Evolutionary conservation across 2,113 vertebrate genomes (phyloP).

Genomic region (Xenopus borealis): DNA sequence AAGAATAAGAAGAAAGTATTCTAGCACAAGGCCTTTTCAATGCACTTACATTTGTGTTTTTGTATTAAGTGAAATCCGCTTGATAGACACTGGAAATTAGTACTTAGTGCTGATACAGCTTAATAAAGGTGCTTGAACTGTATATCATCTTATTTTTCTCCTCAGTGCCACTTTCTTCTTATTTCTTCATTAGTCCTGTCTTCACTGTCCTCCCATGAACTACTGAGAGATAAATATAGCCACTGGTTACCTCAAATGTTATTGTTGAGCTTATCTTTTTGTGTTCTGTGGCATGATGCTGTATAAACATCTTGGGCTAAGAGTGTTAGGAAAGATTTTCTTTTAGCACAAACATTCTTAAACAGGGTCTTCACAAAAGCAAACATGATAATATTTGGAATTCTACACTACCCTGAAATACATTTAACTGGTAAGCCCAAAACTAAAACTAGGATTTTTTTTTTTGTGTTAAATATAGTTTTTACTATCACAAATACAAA

Average conservation of each 20-base stretch:
- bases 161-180: conserved; percentile 77
- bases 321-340: conserved; percentile 13
- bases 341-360: conserved; percentile 18
- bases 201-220: conserved; percentile 82
- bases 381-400: neutral
- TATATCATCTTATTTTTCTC: conserved; percentile 71
- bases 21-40: too few species aligned
- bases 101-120: too few species aligned
- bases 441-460: neutral
- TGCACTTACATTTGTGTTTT: too few species aligned
- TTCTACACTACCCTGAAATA: conserved; percentile 1
- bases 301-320: conserved; percentile 22
- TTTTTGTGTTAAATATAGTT: too few species aligned
- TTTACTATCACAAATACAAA: too few species aligned
- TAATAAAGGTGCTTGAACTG: neutral
- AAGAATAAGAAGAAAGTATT: too few species aligned
- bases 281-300: conserved; percentile 9
- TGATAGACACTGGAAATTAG: too few species aligned
- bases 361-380: neutral
- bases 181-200: conserved; percentile 88
- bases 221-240: conserved; percentile 64
- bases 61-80: too few species aligned
- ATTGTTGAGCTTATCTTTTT: conserved; percentile 26
- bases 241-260: conserved; percentile 35
- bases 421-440: neutral